phyloP scores from a whole-genome alignment of 2,888 invertebrate genomes.

The Aspidiotus rigidus region DNA sequence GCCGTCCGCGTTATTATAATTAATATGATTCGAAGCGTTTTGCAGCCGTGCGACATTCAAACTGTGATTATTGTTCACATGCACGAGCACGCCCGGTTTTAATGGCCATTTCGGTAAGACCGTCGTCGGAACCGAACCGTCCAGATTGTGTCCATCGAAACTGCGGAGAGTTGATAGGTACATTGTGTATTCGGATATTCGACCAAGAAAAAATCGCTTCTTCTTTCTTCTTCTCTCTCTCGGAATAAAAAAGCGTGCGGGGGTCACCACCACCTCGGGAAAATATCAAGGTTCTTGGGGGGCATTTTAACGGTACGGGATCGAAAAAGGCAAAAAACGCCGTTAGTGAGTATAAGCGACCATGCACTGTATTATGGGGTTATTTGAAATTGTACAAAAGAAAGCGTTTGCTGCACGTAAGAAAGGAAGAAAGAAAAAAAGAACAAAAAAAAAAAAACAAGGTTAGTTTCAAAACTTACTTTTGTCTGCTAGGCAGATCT shows the following conservation, averaged over 20 bases:
- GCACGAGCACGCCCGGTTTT: constrained; percentile 78
- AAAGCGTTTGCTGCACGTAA: not conserved
- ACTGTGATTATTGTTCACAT: constrained; percentile 59
- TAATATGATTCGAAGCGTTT: constrained; percentile 7
- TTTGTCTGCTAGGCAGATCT: constrained; percentile 73
- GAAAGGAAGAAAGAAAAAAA: constrained; percentile 9
- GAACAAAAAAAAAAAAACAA: not conserved
- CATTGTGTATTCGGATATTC: too few species aligned
- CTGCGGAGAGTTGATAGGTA: constrained; percentile 10
- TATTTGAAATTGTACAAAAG: not conserved
- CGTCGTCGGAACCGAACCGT: constrained; percentile 26
- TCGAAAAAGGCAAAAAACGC: too few species aligned
- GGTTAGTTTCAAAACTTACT: constrained; percentile 54
- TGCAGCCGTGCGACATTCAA: constrained; percentile 36
- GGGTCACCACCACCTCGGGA: too few species aligned
- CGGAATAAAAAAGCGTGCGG: too few species aligned
- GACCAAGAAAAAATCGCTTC: too few species aligned
- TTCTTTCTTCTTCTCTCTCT: too few species aligned
- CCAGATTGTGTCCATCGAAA: constrained; percentile 43
- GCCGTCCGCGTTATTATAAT: constrained; percentile 8
- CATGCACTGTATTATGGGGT: too few species aligned
- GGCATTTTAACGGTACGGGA: too few species aligned
- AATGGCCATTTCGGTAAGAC: constrained; percentile 62
- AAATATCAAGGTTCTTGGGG: too few species aligned
- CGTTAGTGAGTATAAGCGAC: too few species aligned